Percentiles rank a stretch among this genome's conserved stretches.
These are phyloP conservation scores for Anastrepha ludens DNA, from an alignment of 1,140 invertebrate species.

Conservation along the genomic window DNA sequence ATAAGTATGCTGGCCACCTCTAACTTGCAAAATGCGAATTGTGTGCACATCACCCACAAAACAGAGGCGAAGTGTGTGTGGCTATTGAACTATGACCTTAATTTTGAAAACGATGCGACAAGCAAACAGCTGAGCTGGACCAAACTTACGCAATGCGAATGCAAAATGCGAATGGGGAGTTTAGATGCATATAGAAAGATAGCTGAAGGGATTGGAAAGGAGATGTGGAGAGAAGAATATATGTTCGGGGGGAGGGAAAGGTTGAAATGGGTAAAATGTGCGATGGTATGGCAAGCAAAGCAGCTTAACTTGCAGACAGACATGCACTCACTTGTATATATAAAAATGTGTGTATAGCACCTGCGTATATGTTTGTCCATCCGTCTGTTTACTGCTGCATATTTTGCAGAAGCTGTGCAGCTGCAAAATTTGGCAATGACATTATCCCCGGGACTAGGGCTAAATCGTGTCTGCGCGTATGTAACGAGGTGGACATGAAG, in stretches of 20 bases:
- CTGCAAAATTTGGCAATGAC: slow-evolving; percentile 54
- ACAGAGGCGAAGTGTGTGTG: neutral
- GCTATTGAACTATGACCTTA: slow-evolving; percentile 52
- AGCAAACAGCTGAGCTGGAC: slow-evolving; percentile 15
- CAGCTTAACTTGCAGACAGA: slow-evolving; percentile 1
- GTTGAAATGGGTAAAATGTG: neutral
- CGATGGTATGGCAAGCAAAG: neutral
- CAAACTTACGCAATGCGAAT: slow-evolving; percentile 13
- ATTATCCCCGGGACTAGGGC: slow-evolving; percentile 53
- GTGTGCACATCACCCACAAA: neutral
- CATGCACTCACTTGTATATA: neutral
- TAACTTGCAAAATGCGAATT: no score
- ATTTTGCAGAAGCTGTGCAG: slow-evolving; percentile 27
- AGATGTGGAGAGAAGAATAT: neutral
- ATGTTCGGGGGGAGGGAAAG: neutral
- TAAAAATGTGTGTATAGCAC: neutral
- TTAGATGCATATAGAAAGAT: no score
- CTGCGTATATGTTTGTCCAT: neutral
- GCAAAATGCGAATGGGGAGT: neutral
- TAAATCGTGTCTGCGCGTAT: slow-evolving; percentile 21
- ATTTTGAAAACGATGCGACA: slow-evolving; percentile 21
- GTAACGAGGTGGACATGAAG: neutral
- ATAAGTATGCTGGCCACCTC: slow-evolving; percentile 11
- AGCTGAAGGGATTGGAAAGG: neutral
- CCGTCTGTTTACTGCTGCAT: neutral